Evolutionary conservation across 2,113 vertebrate species (phyloP), one percentile per base, ranked within the genome.

Genomic region (Gymnocephalus cernua): DNA sequence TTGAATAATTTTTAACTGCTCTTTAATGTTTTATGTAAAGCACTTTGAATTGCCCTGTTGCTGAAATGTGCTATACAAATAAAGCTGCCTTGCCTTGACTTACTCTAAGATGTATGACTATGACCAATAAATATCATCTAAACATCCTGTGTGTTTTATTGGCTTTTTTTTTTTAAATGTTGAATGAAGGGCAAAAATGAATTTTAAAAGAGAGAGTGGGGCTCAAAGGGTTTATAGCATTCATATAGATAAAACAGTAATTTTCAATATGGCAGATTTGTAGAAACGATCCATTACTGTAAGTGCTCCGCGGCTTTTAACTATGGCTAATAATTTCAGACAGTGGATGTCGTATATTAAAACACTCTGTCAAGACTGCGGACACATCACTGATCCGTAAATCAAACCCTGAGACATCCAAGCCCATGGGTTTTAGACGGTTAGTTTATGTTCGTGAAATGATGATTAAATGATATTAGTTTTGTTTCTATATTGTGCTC

Each of bases 251-350:
- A 56, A 88, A 87, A 54, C 51, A 44, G 48, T 58, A 45, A 56
- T 86, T 66, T 83, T 58, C 57, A 81, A 41, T 48, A 68, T 84
- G 80, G 69, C 74, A 79, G 67, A 79, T 93, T 92, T 82, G 79
- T 86, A 25, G 82, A 86, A 77, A 77, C 56, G 6, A 89, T 88
- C 67, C 89, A 93, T 93, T 88, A 91, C 77, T 77, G 6, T 86
- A 92, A 94, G 88, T 89, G 88, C 83, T 84, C 50, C 5, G 62
- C 62, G 67, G 71, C 83, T 87, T 89, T 90, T 89, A 92, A 89
- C 59, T 45, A 47, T 13, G 74, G 80, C 72, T 58, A 50, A 68
- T 91, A 65, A 90, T 77, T 77, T 66, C 72, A 63, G 80, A 18
- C 32, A 3, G 54, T 66, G 63, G 71, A 87, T 92, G 88, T 89